Evolutionary conservation across 2,113 vertebrate genomes (phyloP), one percentile per base, ranked within the genome.

Genomic region (Ramphastos sulfuratus): DNA sequence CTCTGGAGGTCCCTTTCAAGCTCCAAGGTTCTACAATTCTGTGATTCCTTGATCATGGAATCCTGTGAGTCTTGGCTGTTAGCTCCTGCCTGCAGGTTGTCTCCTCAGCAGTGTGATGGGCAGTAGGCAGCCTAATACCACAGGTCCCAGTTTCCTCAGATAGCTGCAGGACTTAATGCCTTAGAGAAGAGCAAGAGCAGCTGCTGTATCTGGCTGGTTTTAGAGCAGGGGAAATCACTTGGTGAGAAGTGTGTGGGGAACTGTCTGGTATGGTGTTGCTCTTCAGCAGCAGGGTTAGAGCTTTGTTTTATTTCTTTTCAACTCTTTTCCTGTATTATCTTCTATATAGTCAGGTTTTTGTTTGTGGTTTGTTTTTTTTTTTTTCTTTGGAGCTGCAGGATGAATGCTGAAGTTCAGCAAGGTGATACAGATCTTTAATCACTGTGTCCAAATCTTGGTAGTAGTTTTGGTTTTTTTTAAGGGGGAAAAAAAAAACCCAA

Each of bases 31-130:
- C 14, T 44, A 15, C 14, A 14, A 65, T 59, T 33, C 44, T 46
- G 16, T 46, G 44, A 65, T 59, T 37, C 42, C 35, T 69, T 70
- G 54, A 16, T 20, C 0, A 0, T 37, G 79, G 50, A 35, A 8
- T 63, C n/a, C 30, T 31, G 16, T 59, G 59, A 33, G 7, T 23
- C 27, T 55, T 50, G 20, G 17, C 42, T 25, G 2, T 50, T 71
- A n/a, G 12, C 0, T 0, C 3, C 6, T 74, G 12, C 27, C 4
- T 39, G 72, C 23, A 37, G 18, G 21, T 61, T 60, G 31, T 66
- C 35, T 69, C 16, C 33, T 67, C 15, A 11, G 33, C 0, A 3
- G 7, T n/a, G 30, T 64, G 63, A 16, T 58, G 5, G 46, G 60
- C 1, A 0, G 31, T 63, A 19, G 39, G 74, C 30, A 31, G 3